These are phyloP conservation scores for Patella vulgata DNA, from an alignment of 1,140 invertebrate genomes.

Conservation along the genomic window DNA sequence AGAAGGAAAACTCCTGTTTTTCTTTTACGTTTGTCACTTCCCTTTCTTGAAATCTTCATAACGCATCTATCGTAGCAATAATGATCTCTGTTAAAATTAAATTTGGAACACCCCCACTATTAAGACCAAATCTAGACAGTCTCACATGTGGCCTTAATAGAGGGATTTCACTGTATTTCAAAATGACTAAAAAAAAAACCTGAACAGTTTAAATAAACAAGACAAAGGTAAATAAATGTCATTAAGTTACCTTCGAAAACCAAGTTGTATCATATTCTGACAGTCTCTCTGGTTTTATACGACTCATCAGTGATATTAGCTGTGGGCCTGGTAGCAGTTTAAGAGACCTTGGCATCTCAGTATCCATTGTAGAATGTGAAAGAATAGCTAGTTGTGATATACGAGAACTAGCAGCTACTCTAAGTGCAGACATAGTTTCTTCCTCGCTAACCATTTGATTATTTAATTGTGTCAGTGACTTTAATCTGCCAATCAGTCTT, in stretches of 20 bases:
- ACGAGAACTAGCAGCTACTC: constrained; percentile 60
- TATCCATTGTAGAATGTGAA: constrained; percentile 52
- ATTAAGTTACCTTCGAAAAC: constrained; percentile 61
- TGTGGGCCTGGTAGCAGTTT: constrained; percentile 48
- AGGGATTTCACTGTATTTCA: too few species aligned
- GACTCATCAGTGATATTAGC: constrained; percentile 45
- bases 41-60: too few species aligned
- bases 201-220: too few species aligned
- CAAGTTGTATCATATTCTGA: constrained; percentile 55
- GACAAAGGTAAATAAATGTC: too few species aligned
- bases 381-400: constrained; percentile 62
- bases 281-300: constrained; percentile 52
- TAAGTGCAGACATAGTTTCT: constrained; percentile 56
- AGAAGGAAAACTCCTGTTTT: too few species aligned
- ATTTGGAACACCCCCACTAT: too few species aligned
- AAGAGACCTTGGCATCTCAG: constrained; percentile 49
- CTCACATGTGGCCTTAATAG: too few species aligned
- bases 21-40: too few species aligned
- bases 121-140: too few species aligned
- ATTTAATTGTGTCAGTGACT: constrained; percentile 55
- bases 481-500: constrained; percentile 57
- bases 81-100: too few species aligned
- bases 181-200: too few species aligned
- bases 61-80: too few species aligned
- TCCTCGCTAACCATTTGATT: constrained; percentile 49